phyloP scores from a whole-genome alignment of 2,113 vertebrate genomes.

The Sylvicapra grimmia region DNA sequence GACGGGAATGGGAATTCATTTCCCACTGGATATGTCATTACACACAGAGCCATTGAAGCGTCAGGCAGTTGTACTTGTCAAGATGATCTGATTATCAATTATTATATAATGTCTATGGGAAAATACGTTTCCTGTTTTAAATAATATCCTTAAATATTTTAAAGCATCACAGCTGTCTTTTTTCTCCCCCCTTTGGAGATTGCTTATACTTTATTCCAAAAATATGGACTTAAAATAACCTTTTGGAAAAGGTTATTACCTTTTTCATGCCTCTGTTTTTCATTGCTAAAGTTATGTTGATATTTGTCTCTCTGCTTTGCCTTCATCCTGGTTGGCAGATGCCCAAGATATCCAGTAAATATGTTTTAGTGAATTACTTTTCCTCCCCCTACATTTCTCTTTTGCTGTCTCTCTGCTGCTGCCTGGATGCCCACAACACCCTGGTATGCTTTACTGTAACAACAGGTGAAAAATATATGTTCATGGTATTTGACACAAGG shows the following conservation, averaged over 20 bases:
- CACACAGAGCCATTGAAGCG: rapidly evolving
- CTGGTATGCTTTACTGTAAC: constrained; percentile 14
- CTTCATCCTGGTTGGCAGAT: constrained; percentile 14
- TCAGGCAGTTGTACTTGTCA: background rate
- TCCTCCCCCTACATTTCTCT: background rate
- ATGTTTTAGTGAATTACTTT: constrained; percentile 47
- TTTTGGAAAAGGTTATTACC: background rate
- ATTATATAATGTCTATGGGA: background rate
- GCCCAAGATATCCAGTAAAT: constrained; percentile 50
- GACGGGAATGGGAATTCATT: background rate
- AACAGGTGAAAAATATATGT: background rate
- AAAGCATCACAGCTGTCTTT: background rate
- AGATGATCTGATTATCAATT: background rate
- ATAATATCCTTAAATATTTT: background rate
- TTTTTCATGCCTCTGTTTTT: constrained; percentile 14
- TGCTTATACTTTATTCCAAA: background rate
- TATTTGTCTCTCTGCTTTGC: constrained; percentile 34
- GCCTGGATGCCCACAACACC: background rate
- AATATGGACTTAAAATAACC: background rate
- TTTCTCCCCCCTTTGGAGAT: background rate
- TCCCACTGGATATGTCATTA: background rate
- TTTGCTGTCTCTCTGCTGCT: background rate
- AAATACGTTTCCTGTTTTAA: background rate
- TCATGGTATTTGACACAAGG: constrained; percentile 21
- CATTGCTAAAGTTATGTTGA: background rate